Percentiles rank a stretch among this genome's conserved stretches.
Evolutionary conservation across 2,113 vertebrate species (phyloP).

Genomic region (Mungos mungo): DNA sequence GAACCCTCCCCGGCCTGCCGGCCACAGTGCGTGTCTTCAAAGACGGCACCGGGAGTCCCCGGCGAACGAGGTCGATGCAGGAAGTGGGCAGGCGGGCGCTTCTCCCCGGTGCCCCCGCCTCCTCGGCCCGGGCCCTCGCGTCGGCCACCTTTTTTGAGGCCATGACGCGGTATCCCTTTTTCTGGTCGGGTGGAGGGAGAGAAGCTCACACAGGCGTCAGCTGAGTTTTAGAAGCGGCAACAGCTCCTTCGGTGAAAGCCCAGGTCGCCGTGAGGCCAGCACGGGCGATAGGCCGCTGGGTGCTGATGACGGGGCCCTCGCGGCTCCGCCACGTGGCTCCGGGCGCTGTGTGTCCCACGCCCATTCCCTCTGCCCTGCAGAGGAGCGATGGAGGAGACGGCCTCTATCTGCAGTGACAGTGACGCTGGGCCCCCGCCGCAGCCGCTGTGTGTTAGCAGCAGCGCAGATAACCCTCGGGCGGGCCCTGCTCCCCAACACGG

Average conservation of each 20-base stretch:
- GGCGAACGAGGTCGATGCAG: accelerated
- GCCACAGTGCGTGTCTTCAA: neutral
- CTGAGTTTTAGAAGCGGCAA: accelerated
- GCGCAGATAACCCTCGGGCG: neutral
- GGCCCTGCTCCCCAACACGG: neutral
- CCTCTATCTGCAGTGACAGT: neutral
- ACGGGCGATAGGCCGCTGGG: accelerated
- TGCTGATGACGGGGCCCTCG: accelerated
- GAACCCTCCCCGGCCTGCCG: neutral
- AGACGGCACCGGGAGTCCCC: neutral
- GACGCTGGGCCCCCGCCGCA: accelerated
- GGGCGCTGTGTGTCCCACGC: neutral
- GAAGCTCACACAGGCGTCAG: accelerated
- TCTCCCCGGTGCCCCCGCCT: neutral
- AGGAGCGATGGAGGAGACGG: neutral
- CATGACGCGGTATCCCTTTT: neutral
- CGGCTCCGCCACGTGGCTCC: neutral
- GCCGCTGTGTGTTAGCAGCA: neutral
- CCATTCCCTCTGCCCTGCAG: neutral
- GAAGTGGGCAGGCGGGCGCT: neutral
- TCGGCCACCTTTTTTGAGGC: neutral
- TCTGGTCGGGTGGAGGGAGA: neutral
- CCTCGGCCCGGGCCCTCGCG: accelerated
- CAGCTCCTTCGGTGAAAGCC: accelerated
- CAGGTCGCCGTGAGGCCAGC: neutral